These are phyloP conservation scores for Tragelaphus imberbis DNA, from an alignment of 2,113 vertebrate genomes.

Conservation along the genomic window DNA sequence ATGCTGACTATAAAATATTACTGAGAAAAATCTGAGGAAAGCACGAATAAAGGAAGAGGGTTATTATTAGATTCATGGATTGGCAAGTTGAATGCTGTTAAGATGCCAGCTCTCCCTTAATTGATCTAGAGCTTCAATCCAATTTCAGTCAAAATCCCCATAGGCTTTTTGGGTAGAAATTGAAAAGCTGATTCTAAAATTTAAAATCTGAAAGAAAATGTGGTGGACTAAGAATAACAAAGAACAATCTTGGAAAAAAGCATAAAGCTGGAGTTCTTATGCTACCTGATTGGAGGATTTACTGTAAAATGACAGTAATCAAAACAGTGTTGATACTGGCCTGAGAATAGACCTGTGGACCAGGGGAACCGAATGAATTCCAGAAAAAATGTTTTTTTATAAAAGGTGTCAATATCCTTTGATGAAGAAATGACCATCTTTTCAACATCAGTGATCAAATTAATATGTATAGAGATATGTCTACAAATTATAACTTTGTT, in stretches of 20 bases:
- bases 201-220: not conserved
- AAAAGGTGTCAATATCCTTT: not conserved
- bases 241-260: not conserved
- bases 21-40: not conserved
- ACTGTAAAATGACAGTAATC: not conserved
- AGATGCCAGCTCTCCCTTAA: not conserved
- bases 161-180: not conserved
- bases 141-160: not conserved
- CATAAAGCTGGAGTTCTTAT: not conserved
- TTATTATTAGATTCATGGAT: not conserved
- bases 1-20: not conserved
- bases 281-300: not conserved
- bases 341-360: not conserved
- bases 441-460: not conserved
- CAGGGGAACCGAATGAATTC: not conserved
- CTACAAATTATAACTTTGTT: not conserved
- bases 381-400: not conserved
- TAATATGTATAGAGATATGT: not conserved
- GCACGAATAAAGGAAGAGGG: not conserved
- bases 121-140: not conserved
- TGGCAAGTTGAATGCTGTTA: not conserved
- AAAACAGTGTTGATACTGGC: not conserved
- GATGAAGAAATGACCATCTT: not conserved
- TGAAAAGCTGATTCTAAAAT: not conserved
- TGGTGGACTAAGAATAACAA: not conserved